Percentiles rank a stretch among this genome's conserved stretches.
Conservation (phyloP, 1,140 invertebrate species). For the Sitodiplosis mosellana region DNA sequence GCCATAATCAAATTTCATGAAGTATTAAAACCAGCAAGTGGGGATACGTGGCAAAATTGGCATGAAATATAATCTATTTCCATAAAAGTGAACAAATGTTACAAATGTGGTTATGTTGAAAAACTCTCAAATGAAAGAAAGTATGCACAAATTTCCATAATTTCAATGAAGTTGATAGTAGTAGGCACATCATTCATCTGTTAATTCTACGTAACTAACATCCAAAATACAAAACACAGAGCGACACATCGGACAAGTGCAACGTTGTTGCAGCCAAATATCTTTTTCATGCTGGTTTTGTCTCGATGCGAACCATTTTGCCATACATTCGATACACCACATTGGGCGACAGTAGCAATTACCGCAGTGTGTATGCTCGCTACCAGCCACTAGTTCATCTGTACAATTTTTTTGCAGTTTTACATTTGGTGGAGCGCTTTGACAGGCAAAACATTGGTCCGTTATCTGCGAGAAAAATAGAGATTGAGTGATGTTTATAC, state of each 20-base stretch:
- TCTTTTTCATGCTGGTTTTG: constrained; percentile 55
- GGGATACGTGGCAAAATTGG: no score
- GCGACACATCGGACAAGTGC: constrained; percentile 76
- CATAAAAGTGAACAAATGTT: no score
- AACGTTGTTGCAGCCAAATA: constrained; percentile 67
- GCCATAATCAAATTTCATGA: no score
- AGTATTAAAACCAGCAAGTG: no score
- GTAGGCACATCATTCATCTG: no score
- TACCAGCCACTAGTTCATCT: constrained; percentile 10
- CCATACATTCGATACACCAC: constrained; percentile 78
- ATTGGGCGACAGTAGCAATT: constrained; percentile 55
- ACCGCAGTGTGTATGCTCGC: constrained; percentile 25
- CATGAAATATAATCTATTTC: no score
- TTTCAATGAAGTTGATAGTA: no score
- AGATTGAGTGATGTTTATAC: background rate
- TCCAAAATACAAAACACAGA: constrained; percentile 73
- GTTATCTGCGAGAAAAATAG: constrained; percentile 33
- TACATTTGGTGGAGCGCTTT: constrained; percentile 58
- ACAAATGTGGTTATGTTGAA: no score
- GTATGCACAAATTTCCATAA: no score
- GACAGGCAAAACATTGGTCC: constrained; percentile 75
- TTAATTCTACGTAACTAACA: constrained; percentile 32
- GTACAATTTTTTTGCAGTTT: constrained; percentile 58
- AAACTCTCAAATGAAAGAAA: no score
- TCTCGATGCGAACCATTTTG: constrained; percentile 73